phyloP scores from a whole-genome alignment of 2,113 vertebrate species.

The Scomber colias region DNA sequence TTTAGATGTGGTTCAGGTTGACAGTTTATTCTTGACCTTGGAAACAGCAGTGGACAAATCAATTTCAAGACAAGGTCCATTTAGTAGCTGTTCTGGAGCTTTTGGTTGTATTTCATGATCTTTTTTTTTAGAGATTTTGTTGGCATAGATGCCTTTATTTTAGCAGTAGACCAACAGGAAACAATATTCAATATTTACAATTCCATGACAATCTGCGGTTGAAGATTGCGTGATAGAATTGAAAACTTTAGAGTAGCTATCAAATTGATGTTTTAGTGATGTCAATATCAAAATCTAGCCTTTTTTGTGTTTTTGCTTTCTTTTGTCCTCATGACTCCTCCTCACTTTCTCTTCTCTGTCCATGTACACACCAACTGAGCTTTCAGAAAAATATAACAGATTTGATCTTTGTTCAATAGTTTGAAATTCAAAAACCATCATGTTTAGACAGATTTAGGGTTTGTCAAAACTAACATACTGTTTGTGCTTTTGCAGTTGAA shows the following conservation, averaged over 20 bases:
- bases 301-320: background rate
- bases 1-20: background rate
- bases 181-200: too few relatives aligned
- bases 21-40: background rate
- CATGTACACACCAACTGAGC: background rate
- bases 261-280: background rate
- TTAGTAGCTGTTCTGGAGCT: background rate
- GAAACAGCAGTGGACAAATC: background rate
- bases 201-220: background rate
- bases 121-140: background rate
- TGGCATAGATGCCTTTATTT: too few relatives aligned
- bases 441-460: background rate
- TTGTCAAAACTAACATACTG: background rate
- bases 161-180: too few relatives aligned
- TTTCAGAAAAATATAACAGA: background rate
- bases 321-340: background rate
- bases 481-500: conserved; percentile 59
- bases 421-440: background rate
- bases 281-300: background rate
- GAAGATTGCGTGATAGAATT: background rate
- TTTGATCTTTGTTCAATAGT: background rate
- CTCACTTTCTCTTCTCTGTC: background rate
- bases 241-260: background rate
- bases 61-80: background rate
- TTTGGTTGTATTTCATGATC: background rate